phyloP scores from a whole-genome alignment of 2,113 vertebrate genomes.

The Vireo altiloquus region DNA sequence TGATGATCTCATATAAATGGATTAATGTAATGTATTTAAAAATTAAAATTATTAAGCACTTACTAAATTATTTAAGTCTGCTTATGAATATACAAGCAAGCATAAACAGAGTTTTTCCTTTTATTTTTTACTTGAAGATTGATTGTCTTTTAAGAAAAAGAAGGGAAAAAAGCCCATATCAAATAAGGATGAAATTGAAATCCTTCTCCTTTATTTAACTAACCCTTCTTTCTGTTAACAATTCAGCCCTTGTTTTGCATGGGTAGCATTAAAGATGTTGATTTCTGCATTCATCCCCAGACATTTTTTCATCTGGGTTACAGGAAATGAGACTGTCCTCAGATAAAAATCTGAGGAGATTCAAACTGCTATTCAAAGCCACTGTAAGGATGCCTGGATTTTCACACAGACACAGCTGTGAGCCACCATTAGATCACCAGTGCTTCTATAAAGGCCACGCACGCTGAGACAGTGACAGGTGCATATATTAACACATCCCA shows the following conservation, averaged over 20 bases:
- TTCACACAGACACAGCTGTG: not conserved
- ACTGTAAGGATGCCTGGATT: not conserved
- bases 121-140: not conserved
- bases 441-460: not conserved
- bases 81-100: not conserved
- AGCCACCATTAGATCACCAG: not conserved
- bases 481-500: constrained; percentile 17
- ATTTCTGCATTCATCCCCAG: not conserved
- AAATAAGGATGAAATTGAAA: constrained; percentile 33
- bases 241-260: not conserved
- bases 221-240: not conserved
- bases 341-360: not conserved
- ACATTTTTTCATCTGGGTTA: not conserved
- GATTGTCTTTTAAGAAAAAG: not conserved
- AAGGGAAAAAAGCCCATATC: not conserved
- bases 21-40: constrained; percentile 36
- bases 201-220: not conserved
- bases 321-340: not conserved
- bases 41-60: constrained; percentile 2
- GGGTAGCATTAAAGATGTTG: not conserved
- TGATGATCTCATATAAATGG: not conserved
- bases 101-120: not conserved
- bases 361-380: constrained; percentile 4
- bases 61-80: constrained; percentile 22
- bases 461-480: not conserved